Evolutionary conservation across 2,113 vertebrate genomes (phyloP), one percentile per base, ranked within the genome.

Genomic region (Varanus komodoensis): DNA sequence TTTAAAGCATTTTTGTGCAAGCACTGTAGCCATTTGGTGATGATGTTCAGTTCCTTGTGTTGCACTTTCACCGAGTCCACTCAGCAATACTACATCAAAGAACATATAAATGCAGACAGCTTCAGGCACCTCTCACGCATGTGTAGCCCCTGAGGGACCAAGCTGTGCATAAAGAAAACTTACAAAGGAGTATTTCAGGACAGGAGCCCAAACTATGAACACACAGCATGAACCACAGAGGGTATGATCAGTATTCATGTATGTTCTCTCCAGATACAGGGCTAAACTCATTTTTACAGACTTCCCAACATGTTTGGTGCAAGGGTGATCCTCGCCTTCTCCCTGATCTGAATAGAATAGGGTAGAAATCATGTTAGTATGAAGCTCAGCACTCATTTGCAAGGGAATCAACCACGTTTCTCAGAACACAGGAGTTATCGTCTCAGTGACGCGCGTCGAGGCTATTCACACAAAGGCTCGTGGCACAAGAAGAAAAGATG

Each of bases 21-120:
- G 69, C 48, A 90, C 92, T 91, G 32, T 88, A 93, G 92, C 92
- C 93, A 89, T 81, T 77, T 94, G 91, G 87, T 82, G 82, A 71
- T 89, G 82, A 44, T 3, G 0, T 6, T 44, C 68, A 7, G 87
- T 89, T 92, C 54, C 77, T 86, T 0, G 0, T 61, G 12, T 15
- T 1, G 4, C 81, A 6, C 27, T 38, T 1, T 84, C 0, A 2
- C 25, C 34, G 44, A 48, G 78, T 77, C 84, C 25, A 73, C 0
- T 4, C 89, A 0, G 0, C 52, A 3, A 27, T 85, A 79, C 0
- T 0, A 89, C 78, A 69, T 71, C 54, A 0, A 79, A 0, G 32
- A 83, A 71, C 64, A 77, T 74, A 90, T 0, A 15, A 1, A 6
- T 54, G 69, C 80, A 0, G 0, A 61, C 4, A 54, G 91, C 44